Conservation (phyloP, 2,797 vertebrate genomes). For the Notolabrus celidotus region DNA sequence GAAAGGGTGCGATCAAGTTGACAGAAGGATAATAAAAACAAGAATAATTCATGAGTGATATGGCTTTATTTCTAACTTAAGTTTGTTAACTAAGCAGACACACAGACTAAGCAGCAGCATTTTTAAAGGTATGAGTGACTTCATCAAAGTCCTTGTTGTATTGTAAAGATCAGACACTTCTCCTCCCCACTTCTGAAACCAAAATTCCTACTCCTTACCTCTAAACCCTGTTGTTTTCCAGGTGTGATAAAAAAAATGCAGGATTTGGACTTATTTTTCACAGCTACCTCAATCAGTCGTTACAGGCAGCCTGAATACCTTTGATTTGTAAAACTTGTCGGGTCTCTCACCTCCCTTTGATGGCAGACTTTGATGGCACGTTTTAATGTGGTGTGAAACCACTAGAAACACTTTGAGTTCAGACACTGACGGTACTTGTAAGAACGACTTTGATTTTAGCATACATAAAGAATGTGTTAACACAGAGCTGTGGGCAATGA, state of each 20-base stretch:
- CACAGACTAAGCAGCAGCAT: background rate
- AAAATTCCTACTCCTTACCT: background rate
- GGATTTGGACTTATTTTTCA: background rate
- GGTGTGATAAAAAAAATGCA: background rate
- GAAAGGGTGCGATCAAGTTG: constrained; percentile 1
- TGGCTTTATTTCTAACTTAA: background rate
- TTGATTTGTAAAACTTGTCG: background rate
- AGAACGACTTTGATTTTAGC: background rate
- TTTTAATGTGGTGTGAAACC: background rate
- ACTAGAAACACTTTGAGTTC: background rate
- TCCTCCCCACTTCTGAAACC: background rate
- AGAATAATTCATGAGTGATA: background rate
- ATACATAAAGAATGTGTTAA: background rate
- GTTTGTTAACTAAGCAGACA: background rate
- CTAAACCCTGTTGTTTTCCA: background rate
- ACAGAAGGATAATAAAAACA: background rate
- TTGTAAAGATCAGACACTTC: background rate
- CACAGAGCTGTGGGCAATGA: background rate
- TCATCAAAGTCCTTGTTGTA: too few species aligned
- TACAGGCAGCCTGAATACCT: background rate
- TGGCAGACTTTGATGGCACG: background rate
- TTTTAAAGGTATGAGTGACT: background rate
- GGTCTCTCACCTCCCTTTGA: background rate
- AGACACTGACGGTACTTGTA: background rate
- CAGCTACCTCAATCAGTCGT: background rate